Conservation (phyloP, 92 coral and sea anemone genomes). For the Epizoanthus scotinus region DNA sequence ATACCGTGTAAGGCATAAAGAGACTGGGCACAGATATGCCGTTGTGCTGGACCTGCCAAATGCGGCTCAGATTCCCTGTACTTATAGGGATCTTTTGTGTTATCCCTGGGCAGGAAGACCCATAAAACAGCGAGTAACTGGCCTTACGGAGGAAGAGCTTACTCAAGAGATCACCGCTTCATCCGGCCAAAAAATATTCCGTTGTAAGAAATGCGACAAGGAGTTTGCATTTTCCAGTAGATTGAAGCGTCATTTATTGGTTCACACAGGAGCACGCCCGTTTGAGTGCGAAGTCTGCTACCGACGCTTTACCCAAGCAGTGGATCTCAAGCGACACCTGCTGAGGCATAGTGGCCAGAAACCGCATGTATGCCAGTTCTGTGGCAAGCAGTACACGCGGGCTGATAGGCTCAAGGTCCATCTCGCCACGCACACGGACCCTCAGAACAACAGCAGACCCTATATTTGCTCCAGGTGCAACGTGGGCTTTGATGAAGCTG, state of each 20-base stretch:
- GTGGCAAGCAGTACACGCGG: conserved; percentile 97
- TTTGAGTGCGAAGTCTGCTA: conserved; percentile 95
- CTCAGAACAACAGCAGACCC: conserved; percentile 58
- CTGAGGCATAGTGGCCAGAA: conserved; percentile 93
- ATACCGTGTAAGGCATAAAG: conserved; percentile 11
- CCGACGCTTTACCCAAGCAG: conserved; percentile 98
- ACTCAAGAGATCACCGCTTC: conserved; percentile 87
- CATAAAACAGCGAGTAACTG: conserved; percentile 82
- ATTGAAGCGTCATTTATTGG: conserved; percentile 96
- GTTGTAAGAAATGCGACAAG: conserved; percentile 97
- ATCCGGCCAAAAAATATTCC: conserved; percentile 86
- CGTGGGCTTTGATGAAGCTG: conserved; percentile 85
- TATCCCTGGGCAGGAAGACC: conserved; percentile 69
- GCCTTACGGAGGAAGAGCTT: conserved; percentile 91
- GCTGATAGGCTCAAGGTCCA: conserved; percentile 94
- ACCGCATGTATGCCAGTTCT: conserved; percentile 94
- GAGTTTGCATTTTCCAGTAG: conserved; percentile 95
- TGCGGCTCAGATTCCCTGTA: conserved; percentile 20
- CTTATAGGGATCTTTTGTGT: conserved; percentile 40
- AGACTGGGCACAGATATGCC: conserved; percentile 29
- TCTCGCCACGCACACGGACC: conserved; percentile 75
- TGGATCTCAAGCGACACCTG: conserved; percentile 96
- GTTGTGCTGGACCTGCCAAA: conserved; percentile 16
- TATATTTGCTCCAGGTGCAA: conserved; percentile 96
- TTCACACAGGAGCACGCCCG: conserved; percentile 99